phyloP scores from a whole-genome alignment of 53 echinoderm and acorn worm species.

The Paelopatides confundens region DNA sequence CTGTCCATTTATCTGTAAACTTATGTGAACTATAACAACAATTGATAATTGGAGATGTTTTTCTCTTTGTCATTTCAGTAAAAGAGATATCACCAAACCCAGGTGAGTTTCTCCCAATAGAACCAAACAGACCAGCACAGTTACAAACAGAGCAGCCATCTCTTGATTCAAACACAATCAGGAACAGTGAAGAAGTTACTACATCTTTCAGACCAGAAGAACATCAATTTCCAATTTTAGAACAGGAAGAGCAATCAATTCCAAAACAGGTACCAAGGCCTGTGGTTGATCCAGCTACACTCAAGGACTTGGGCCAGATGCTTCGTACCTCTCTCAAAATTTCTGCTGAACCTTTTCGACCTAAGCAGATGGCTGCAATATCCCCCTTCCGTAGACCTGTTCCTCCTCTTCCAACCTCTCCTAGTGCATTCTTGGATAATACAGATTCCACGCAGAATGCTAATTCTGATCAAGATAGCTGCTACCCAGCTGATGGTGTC shows the following conservation, averaged over 20 bases:
- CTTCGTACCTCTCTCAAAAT: slow-evolving; percentile 32
- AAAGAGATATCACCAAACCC: too few relatives aligned
- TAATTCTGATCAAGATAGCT: not conserved
- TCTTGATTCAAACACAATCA: too few relatives aligned
- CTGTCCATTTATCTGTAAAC: too few relatives aligned
- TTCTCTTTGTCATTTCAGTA: too few relatives aligned
- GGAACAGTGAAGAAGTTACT: too few relatives aligned
- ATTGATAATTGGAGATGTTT: too few relatives aligned
- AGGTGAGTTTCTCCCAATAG: too few relatives aligned
- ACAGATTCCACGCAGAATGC: slow-evolving; percentile 6
- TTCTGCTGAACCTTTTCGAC: slow-evolving; percentile 33
- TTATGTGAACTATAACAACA: too few relatives aligned
- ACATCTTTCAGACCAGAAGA: too few relatives aligned
- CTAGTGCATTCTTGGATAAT: slow-evolving; percentile 35
- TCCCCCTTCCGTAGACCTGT: slow-evolving; percentile 11
- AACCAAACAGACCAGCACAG: too few relatives aligned
- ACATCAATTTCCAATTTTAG: not conserved
- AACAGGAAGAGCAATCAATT: not conserved
- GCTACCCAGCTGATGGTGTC: not conserved
- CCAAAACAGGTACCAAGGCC: not conserved
- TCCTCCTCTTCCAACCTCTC: not conserved
- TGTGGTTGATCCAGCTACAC: slow-evolving; percentile 33
- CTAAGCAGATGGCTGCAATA: slow-evolving; percentile 36
- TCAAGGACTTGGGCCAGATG: slow-evolving; percentile 34
- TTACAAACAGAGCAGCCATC: too few relatives aligned